Conservation (phyloP, 1,140 invertebrate genomes). For the Pentalonia nigronervosa region DNA sequence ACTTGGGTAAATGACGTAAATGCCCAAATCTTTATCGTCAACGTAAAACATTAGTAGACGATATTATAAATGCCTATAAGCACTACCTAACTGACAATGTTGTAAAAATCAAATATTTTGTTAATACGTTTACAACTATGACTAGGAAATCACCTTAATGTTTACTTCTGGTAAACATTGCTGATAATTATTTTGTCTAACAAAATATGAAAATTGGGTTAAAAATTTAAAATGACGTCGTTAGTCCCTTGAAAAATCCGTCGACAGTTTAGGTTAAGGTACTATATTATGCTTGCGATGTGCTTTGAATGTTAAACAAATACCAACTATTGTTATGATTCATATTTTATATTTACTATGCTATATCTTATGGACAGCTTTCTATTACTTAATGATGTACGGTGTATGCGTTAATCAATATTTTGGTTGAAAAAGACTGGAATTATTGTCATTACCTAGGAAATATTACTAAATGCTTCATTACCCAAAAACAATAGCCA, state of each 20-base stretch:
- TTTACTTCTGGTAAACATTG: not conserved
- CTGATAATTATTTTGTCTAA: not conserved
- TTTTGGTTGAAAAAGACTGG: not conserved
- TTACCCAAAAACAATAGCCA: not conserved
- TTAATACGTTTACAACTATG: not conserved
- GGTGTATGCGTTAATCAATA: not conserved
- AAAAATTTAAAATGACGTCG: not conserved
- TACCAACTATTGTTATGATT: not conserved
- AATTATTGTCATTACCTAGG: not conserved
- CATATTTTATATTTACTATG: not conserved
- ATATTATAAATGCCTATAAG: too few species aligned
- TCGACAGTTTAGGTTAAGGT: not conserved
- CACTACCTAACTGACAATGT: not conserved
- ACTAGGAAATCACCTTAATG: not conserved
- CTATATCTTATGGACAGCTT: too few species aligned
- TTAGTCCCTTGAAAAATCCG: not conserved
- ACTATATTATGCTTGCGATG: not conserved
- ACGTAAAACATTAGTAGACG: too few species aligned
- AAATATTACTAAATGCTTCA: not conserved
- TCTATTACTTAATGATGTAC: not conserved
- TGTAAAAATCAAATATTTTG: not conserved
- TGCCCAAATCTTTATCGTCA: not conserved
- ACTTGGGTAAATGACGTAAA: not conserved
- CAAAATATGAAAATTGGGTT: not conserved
- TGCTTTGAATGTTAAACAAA: not conserved